phyloP scores from a whole-genome alignment of 2,888 invertebrate species.

The Oscheius sp. region DNA sequence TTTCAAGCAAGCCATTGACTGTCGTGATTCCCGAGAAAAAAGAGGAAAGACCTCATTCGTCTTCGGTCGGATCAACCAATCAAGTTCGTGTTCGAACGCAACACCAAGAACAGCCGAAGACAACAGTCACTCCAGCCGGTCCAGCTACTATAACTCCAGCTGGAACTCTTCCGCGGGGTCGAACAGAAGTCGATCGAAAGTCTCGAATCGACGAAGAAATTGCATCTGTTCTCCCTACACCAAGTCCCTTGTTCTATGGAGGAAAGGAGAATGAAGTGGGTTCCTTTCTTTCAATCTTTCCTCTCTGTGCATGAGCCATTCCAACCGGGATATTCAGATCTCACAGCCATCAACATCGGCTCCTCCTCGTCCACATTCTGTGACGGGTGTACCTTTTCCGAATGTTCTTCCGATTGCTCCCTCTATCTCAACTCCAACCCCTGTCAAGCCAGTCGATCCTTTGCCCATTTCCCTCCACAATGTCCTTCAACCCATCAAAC shows the following conservation, averaged over 20 bases:
- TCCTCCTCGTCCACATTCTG: slow-evolving; percentile 12
- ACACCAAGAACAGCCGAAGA: slow-evolving; percentile 10
- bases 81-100: neutral
- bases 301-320: no score
- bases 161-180: slow-evolving; percentile 3
- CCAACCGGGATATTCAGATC: no score
- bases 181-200: slow-evolving; percentile 33
- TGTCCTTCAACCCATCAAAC: slow-evolving; percentile 31
- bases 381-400: slow-evolving; percentile 7
- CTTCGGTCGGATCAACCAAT: neutral
- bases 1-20: slow-evolving; percentile 1
- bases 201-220: slow-evolving; percentile 42
- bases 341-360: slow-evolving; percentile 1
- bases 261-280: slow-evolving; percentile 15
- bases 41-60: neutral
- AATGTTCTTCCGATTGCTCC: neutral
- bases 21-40: neutral
- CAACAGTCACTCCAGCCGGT: neutral
- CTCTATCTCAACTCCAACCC: slow-evolving; percentile 4
- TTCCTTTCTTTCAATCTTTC: neutral
- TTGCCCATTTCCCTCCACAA: slow-evolving; percentile 22
- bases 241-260: slow-evolving; percentile 40
- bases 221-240: slow-evolving; percentile 32
- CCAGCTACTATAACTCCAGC: slow-evolving; percentile 1
- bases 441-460: slow-evolving; percentile 20